Evolutionary conservation across 53 echinoderm and acorn worm species (phyloP).

Genomic region (Echinarachnius parma): DNA sequence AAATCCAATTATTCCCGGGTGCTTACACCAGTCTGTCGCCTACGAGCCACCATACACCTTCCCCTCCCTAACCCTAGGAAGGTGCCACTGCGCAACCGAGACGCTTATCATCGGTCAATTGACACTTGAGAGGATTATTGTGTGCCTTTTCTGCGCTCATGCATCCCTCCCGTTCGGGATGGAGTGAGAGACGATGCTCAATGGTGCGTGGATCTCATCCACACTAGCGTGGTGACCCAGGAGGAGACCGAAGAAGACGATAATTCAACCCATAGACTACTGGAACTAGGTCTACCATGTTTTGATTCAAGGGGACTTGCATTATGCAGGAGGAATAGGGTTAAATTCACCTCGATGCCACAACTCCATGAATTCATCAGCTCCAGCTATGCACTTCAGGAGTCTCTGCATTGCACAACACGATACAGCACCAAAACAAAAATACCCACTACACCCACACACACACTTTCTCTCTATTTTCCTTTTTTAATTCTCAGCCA

Average conservation of each 20-base stretch:
- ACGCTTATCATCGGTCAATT: slow-evolving; percentile 44
- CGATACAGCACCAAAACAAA: too few relatives aligned
- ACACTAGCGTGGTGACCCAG: too few relatives aligned
- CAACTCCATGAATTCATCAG: too few relatives aligned
- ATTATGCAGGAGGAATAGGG: too few relatives aligned
- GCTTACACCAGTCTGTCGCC: slow-evolving; percentile 20
- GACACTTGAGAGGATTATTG: slow-evolving; percentile 41
- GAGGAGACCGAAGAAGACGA: neutral
- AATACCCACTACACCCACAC: too few relatives aligned
- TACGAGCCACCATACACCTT: slow-evolving; percentile 5
- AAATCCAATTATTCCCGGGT: slow-evolving; percentile 33
- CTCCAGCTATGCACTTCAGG: too few relatives aligned
- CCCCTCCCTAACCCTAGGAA: slow-evolving; percentile 4
- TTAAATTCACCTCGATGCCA: too few relatives aligned
- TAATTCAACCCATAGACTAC: too few relatives aligned
- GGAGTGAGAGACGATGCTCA: too few relatives aligned
- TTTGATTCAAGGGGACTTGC: too few relatives aligned
- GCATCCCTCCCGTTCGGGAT: slow-evolving; percentile 6
- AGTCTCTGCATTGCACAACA: too few relatives aligned
- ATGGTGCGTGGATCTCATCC: slow-evolving; percentile 22
- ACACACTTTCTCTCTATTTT: slow-evolving; percentile 1
- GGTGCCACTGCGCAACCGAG: slow-evolving; percentile 23
- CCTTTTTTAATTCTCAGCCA: slow-evolving; percentile 21
- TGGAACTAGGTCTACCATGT: too few relatives aligned
- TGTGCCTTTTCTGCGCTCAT: neutral